phyloP scores from a whole-genome alignment of 2,113 vertebrate species.

The Xiphophorus maculatus region DNA sequence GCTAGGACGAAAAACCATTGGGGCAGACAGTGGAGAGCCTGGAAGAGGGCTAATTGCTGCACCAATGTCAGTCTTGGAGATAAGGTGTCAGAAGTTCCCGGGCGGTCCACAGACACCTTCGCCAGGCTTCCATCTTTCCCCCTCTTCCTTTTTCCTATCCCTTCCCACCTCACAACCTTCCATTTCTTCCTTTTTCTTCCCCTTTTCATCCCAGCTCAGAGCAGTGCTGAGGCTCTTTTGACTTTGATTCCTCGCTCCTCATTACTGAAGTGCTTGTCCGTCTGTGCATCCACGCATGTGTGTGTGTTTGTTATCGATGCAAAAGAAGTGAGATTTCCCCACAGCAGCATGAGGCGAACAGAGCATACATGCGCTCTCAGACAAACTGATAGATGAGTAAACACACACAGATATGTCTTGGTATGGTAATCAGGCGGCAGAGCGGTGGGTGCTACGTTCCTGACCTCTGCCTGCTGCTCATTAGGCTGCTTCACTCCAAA shows the following conservation, averaged over 20 bases:
- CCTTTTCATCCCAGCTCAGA: conserved; percentile 49
- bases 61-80: conserved; percentile 68
- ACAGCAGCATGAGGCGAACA: conserved; percentile 51
- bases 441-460: conserved; percentile 66
- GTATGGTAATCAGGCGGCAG: conserved; percentile 75
- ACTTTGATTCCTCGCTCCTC: conserved; percentile 75
- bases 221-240: conserved; percentile 65
- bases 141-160: conserved; percentile 36
- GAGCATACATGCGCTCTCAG: conserved; percentile 57
- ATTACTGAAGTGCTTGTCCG: conserved; percentile 72
- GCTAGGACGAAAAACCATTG: conserved; percentile 31
- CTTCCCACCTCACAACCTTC: conserved; percentile 50
- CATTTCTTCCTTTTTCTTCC: conserved; percentile 45
- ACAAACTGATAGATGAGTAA: conserved; percentile 71
- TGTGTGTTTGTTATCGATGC: conserved; percentile 30
- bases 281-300: conserved; percentile 34
- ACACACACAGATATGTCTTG: conserved; percentile 69
- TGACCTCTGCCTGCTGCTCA: conserved; percentile 79
- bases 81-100: conserved; percentile 70
- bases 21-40: conserved; percentile 52
- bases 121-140: conserved; percentile 59
- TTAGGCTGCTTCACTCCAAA: conserved; percentile 77
- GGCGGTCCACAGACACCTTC: conserved; percentile 67
- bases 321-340: conserved; percentile 60
- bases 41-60: conserved; percentile 74